Evolutionary conservation across 2,888 invertebrate species (phyloP).

Genomic region (Tinea pellionella): DNA sequence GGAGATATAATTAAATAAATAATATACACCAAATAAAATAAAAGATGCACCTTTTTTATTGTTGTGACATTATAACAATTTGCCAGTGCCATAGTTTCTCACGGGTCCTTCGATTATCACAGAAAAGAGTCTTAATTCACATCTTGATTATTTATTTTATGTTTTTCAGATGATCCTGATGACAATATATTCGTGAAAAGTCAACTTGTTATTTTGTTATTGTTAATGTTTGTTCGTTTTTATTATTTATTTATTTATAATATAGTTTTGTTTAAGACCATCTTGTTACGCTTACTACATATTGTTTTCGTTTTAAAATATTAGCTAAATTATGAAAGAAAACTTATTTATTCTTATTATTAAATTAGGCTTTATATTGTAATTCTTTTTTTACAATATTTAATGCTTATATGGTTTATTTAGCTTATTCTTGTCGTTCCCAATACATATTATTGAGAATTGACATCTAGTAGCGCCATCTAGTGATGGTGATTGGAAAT

Average conservation of each 20-base stretch:
- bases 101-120: no score
- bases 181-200: conserved; percentile 72
- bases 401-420: not conserved
- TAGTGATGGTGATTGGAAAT: not conserved
- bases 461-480: not conserved
- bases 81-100: not conserved
- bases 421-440: not conserved
- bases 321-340: not conserved
- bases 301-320: not conserved
- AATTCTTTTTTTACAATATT: conserved; percentile 11
- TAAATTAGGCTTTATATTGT: not conserved
- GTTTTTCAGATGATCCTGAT: conserved; percentile 73
- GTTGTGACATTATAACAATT: no score
- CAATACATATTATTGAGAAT: not conserved
- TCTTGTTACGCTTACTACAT: not conserved
- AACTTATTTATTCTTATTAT: not conserved
- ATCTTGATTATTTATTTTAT: no score
- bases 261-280: not conserved
- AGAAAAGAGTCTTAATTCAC: no score
- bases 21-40: no score
- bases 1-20: no score
- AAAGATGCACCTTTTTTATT: no score
- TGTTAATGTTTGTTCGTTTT: not conserved
- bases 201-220: conserved; percentile 3
- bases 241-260: not conserved